Percentiles rank a stretch among this genome's conserved stretches.
Evolutionary conservation across 2,113 vertebrate species (phyloP).

Genomic region (human): DNA sequence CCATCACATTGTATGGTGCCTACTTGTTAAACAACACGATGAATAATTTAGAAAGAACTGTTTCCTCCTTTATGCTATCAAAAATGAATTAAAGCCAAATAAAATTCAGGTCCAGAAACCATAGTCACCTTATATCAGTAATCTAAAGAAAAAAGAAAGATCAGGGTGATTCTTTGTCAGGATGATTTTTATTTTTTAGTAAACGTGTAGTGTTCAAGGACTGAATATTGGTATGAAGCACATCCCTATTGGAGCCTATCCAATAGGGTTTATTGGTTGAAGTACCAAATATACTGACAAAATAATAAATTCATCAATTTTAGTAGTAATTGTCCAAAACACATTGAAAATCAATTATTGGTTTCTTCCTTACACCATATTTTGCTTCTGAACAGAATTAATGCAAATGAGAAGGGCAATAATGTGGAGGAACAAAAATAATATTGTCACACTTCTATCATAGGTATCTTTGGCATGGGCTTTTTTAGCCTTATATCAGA

Average conservation of each 20-base stretch:
- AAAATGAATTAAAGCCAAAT: slow-evolving; percentile 62
- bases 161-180: neutral
- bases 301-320: neutral
- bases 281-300: neutral
- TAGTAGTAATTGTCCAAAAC: neutral
- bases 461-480: neutral
- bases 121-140: slow-evolving; percentile 30
- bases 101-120: slow-evolving; percentile 49
- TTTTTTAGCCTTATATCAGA: neutral
- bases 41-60: slow-evolving; percentile 56
- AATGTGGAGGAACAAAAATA: neutral
- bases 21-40: slow-evolving; percentile 45
- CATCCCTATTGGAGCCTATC: neutral
- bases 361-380: neutral
- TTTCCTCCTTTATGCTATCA: slow-evolving; percentile 53
- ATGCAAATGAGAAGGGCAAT: neutral
- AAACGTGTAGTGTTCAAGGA: neutral
- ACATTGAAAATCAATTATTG: neutral
- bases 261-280: neutral
- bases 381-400: neutral
- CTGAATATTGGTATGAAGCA: neutral
- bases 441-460: neutral
- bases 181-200: neutral
- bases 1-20: neutral
- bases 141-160: neutral